Percentiles rank a stretch among this genome's conserved stretches.
phyloP scores from a whole-genome alignment of 2,888 invertebrate genomes.

The Bhutanitis thaidina region DNA sequence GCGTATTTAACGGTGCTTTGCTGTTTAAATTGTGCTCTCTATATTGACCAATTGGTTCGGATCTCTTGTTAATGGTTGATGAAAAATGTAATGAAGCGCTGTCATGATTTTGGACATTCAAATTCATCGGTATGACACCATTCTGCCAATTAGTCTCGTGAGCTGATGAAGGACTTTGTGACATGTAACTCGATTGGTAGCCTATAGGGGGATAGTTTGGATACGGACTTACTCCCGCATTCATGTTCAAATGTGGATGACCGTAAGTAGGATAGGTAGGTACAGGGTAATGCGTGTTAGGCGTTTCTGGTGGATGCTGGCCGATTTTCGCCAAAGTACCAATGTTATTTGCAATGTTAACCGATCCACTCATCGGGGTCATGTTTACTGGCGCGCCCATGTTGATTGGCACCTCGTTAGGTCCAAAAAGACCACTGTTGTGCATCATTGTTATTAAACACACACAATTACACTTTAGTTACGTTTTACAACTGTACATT shows the following conservation, averaged over 20 bases:
- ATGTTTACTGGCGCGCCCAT: slow-evolving; percentile 51
- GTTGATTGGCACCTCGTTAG: slow-evolving; percentile 54
- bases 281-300: slow-evolving; percentile 42
- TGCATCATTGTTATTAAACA: slow-evolving; percentile 51
- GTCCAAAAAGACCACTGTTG: slow-evolving; percentile 60
- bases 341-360: slow-evolving; percentile 48
- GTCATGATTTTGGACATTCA: slow-evolving; percentile 44
- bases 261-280: slow-evolving; percentile 47
- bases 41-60: slow-evolving; percentile 22
- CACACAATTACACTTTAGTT: slow-evolving; percentile 22
- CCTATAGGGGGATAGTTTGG: slow-evolving; percentile 44
- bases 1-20: slow-evolving; percentile 42
- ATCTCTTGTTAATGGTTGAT: slow-evolving; percentile 7
- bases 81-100: slow-evolving; percentile 12
- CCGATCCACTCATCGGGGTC: slow-evolving; percentile 42
- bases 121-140: slow-evolving; percentile 50
- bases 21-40: slow-evolving; percentile 23
- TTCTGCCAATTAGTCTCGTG: slow-evolving; percentile 42
- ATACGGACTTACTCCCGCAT: slow-evolving; percentile 41
- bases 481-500: slow-evolving; percentile 23
- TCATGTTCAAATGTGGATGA: slow-evolving; percentile 38
- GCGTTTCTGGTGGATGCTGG: slow-evolving; percentile 39
- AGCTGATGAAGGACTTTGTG: slow-evolving; percentile 32
- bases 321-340: slow-evolving; percentile 51
- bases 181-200: slow-evolving; percentile 36